These are phyloP conservation scores for Muricea muricata DNA, from an alignment of 92 coral and sea anemone species.

Conservation along the genomic window DNA sequence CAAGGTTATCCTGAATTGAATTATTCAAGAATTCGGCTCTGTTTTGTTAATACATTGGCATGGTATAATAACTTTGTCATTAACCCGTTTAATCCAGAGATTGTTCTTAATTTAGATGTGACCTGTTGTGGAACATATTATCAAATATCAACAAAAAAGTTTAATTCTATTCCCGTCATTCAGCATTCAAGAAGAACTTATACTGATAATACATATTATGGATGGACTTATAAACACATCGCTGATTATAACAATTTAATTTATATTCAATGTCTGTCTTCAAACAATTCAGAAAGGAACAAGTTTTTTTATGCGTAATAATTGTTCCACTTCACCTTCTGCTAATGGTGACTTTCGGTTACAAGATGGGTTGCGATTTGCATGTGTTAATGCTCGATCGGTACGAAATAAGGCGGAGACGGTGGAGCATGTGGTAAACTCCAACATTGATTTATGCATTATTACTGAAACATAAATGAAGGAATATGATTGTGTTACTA, in stretches of 20 bases:
- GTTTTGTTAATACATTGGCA: background rate
- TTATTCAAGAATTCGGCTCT: background rate
- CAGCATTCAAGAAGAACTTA: background rate
- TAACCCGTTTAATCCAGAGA: background rate
- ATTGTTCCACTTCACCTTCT: background rate
- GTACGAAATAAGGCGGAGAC: background rate
- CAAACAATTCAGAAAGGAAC: background rate
- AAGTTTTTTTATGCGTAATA: background rate
- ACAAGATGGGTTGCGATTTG: background rate
- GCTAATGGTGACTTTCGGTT: background rate
- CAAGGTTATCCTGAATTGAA: background rate
- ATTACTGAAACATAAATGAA: slow-evolving; percentile 25
- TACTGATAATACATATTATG: background rate
- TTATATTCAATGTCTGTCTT: background rate
- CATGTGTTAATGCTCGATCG: background rate
- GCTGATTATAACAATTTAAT: background rate
- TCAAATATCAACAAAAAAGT: background rate
- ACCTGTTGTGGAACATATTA: background rate
- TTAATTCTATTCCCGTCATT: background rate
- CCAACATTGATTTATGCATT: background rate
- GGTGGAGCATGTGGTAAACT: background rate
- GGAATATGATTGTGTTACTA: slow-evolving; percentile 13
- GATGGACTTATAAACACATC: background rate
- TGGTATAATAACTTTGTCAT: background rate
- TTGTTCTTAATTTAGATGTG: background rate